Evolutionary conservation across 2,888 invertebrate genomes (phyloP).

Genomic region (Euzophera pinguis): DNA sequence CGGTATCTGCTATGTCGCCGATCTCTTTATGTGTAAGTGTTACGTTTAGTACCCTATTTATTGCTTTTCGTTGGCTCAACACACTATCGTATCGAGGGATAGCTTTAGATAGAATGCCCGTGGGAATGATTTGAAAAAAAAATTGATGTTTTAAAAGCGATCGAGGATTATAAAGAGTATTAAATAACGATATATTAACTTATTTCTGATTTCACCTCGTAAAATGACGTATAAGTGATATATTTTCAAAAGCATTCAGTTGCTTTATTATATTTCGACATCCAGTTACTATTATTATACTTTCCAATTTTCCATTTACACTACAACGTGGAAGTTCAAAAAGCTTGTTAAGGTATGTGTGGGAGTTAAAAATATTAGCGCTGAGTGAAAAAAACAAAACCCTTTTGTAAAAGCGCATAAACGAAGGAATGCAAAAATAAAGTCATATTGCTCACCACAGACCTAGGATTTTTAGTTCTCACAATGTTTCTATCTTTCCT

Average conservation of each 20-base stretch:
- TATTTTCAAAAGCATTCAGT: too few relatives aligned
- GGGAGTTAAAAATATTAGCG: too few relatives aligned
- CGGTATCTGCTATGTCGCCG: slow-evolving; percentile 63
- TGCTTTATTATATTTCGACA: too few relatives aligned
- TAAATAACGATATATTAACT: neutral
- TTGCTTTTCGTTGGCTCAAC: slow-evolving; percentile 57
- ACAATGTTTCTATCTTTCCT: slow-evolving; percentile 15
- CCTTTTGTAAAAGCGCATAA: too few relatives aligned
- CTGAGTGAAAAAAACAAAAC: too few relatives aligned
- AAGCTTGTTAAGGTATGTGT: too few relatives aligned
- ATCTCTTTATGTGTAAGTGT: slow-evolving; percentile 71
- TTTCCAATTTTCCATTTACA: too few relatives aligned
- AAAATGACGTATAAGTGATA: neutral
- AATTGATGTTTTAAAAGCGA: neutral
- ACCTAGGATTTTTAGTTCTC: neutral
- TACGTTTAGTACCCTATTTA: slow-evolving; percentile 69
- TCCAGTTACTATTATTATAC: too few relatives aligned
- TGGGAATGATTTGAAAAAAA: slow-evolving; percentile 26
- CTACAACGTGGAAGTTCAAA: too few relatives aligned
- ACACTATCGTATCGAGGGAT: slow-evolving; percentile 19
- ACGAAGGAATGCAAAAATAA: neutral
- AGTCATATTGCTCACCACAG: neutral
- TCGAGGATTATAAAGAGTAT: neutral
- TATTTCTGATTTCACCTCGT: neutral
- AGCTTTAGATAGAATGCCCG: slow-evolving; percentile 18